Conservation (phyloP, 1,140 invertebrate genomes). For the Temnothorax nylanderi region DNA sequence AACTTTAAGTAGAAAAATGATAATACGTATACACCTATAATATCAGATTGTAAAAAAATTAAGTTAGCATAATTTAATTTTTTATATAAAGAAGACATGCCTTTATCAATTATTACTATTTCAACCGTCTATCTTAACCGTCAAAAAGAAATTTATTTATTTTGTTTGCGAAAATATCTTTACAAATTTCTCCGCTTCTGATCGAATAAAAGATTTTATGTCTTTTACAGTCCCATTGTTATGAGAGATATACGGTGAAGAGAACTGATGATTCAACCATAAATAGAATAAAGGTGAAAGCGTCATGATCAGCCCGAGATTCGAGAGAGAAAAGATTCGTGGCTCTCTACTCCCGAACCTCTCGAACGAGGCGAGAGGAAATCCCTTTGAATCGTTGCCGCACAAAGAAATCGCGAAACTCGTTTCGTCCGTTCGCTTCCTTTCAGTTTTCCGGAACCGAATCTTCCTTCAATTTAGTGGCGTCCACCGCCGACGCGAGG, state of each 20-base stretch:
- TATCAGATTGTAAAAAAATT: no score
- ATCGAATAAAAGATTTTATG: neutral
- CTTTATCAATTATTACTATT: neutral
- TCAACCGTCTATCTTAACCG: neutral
- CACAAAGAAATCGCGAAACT: slow-evolving; percentile 56
- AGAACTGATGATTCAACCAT: neutral
- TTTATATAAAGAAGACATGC: no score
- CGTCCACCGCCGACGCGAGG: slow-evolving; percentile 34
- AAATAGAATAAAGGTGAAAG: slow-evolving; percentile 34
- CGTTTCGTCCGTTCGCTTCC: slow-evolving; percentile 38
- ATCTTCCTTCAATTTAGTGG: slow-evolving; percentile 61
- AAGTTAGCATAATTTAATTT: no score
- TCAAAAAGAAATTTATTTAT: neutral
- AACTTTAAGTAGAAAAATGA: neutral
- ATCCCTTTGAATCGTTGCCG: slow-evolving; percentile 11
- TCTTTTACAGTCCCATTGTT: slow-evolving; percentile 8
- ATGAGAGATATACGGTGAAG: neutral
- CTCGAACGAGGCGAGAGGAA: slow-evolving; percentile 10
- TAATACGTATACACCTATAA: neutral
- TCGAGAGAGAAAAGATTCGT: slow-evolving; percentile 4
- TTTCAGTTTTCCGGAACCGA: slow-evolving; percentile 3
- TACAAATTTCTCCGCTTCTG: neutral
- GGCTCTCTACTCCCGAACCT: neutral
- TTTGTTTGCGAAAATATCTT: neutral
- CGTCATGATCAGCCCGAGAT: neutral